Percentiles rank a stretch among this genome's conserved stretches.
Evolutionary conservation across 2,797 vertebrate genomes (phyloP).

Genomic region (Percopsis omiscomaycus): DNA sequence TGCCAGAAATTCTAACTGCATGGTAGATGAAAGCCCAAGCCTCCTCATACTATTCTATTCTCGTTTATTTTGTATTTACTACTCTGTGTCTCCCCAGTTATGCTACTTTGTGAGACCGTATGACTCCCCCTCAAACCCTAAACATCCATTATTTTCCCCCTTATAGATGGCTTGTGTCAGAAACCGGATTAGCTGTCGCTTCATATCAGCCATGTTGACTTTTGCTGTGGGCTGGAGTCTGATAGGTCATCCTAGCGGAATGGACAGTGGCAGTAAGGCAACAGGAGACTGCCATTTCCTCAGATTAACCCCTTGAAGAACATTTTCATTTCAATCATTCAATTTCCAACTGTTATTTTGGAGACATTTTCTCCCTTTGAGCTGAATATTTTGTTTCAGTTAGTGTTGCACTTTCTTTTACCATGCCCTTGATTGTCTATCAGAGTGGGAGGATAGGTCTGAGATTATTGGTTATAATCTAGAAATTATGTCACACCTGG

Average conservation of each 20-base stretch:
- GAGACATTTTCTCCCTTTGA: too few relatives aligned
- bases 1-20: not conserved
- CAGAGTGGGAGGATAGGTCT: too few relatives aligned
- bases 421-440: too few relatives aligned
- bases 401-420: too few relatives aligned
- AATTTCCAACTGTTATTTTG: too few relatives aligned
- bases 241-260: slow-evolving; percentile 29
- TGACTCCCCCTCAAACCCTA: not conserved
- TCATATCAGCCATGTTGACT: slow-evolving; percentile 32
- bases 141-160: slow-evolving; percentile 1
- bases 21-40: not conserved
- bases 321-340: too few relatives aligned
- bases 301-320: not conserved
- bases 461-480: too few relatives aligned
- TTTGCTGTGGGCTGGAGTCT: slow-evolving; percentile 9
- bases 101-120: not conserved
- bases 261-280: not conserved
- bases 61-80: not conserved
- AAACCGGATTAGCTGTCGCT: slow-evolving; percentile 26
- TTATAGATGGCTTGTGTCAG: slow-evolving; percentile 20
- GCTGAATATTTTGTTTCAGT: too few relatives aligned
- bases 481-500: too few relatives aligned
- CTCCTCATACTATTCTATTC: not conserved
- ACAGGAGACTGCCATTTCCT: not conserved
- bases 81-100: slow-evolving; percentile 1